Percentiles rank a stretch among this genome's conserved stretches.
Conservation (phyloP, 2,888 invertebrate species). For the Brachyptera putata region DNA sequence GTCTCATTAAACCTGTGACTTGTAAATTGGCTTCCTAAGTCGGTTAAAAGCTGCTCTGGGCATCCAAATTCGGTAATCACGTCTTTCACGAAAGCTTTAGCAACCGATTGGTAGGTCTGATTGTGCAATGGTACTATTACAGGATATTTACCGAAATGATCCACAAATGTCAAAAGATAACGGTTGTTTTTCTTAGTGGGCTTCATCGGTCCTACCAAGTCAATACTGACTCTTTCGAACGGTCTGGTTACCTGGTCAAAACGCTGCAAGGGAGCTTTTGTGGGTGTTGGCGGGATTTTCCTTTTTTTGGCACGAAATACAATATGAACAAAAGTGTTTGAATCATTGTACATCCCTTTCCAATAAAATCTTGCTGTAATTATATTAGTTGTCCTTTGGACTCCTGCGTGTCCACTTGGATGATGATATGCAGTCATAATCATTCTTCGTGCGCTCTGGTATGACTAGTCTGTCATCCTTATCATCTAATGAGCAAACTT, state of each 20-base stretch:
- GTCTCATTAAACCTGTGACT: constrained; percentile 18
- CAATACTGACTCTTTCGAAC: not conserved
- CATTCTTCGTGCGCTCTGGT: not conserved
- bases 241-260: not conserved
- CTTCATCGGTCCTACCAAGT: constrained; percentile 5
- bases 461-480: not conserved
- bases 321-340: not conserved
- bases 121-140: constrained; percentile 32
- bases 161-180: constrained; percentile 29
- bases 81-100: constrained; percentile 23
- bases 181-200: constrained; percentile 11
- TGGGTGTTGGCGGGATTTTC: not conserved
- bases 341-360: constrained; percentile 1
- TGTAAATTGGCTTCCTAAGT: constrained; percentile 32
- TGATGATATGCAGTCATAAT: not conserved
- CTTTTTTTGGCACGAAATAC: constrained; percentile 15
- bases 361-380: constrained; percentile 5
- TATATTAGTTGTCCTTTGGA: not conserved
- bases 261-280: not conserved
- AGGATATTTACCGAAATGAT: constrained; percentile 32
- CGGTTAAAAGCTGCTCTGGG: constrained; percentile 26
- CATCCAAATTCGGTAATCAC: constrained; percentile 32
- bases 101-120: constrained; percentile 24
- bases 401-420: constrained; percentile 7
- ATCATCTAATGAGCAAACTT: not conserved